These are phyloP conservation scores for Paraplagusia blochii DNA, from an alignment of 2,113 vertebrate genomes.

Conservation along the genomic window DNA sequence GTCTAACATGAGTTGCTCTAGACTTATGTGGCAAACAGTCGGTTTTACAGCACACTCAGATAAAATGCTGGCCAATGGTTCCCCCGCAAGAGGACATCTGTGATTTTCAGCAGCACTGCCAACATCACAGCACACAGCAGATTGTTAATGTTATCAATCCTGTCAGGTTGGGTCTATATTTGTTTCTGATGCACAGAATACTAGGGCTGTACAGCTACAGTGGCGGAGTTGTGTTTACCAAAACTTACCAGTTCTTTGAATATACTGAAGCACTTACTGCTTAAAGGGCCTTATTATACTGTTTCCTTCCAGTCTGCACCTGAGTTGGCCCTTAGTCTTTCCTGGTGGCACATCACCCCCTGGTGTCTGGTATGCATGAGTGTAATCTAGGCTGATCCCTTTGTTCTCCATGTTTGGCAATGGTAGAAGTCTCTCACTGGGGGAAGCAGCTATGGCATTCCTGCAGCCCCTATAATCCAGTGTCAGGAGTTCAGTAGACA, in stretches of 20 bases:
- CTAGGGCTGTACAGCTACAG: constrained; percentile 37
- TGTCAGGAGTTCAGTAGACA: constrained; percentile 70
- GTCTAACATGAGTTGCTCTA: constrained; percentile 23
- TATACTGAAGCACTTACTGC: constrained; percentile 25
- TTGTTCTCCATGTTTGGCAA: constrained; percentile 74
- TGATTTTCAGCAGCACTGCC: constrained; percentile 54
- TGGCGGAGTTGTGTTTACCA: constrained; percentile 28
- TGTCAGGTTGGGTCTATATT: constrained; percentile 70
- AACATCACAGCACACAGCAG: constrained; percentile 67
- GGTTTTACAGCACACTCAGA: constrained; percentile 20
- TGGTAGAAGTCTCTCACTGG: constrained; percentile 55
- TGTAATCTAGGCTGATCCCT: constrained; percentile 67
- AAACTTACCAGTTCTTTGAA: constrained; percentile 44
- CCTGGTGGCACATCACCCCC: constrained; percentile 68
- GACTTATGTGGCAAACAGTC: constrained; percentile 43
- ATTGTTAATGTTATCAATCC: constrained; percentile 70
- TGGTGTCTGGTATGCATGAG: constrained; percentile 73
- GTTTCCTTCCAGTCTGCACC: constrained; percentile 15
- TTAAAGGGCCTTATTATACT: constrained; percentile 21
- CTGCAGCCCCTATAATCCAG: constrained; percentile 69
- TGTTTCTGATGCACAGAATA: constrained; percentile 55
- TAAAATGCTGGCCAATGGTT: constrained; percentile 38
- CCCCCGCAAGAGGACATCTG: constrained; percentile 69
- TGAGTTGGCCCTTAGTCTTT: constrained; percentile 14
- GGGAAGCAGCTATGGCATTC: constrained; percentile 71